Conservation (phyloP, 2,888 invertebrate species). For the Clepsis dumicolana region DNA sequence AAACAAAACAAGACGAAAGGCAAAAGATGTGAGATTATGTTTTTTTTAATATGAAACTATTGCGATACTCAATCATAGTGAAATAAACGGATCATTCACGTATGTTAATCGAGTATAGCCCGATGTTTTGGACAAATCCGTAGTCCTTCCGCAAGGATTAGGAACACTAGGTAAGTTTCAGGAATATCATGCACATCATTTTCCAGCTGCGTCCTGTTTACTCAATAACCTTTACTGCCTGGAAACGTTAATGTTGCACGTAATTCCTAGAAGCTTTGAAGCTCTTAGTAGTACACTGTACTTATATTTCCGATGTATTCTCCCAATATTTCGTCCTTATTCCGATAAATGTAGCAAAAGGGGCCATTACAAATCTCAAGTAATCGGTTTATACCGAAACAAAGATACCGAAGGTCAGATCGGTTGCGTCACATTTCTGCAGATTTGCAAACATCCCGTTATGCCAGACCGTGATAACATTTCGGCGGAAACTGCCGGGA, state of each 20-base stretch:
- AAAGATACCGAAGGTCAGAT: neutral
- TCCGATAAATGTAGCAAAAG: neutral
- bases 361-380: no score
- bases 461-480: slow-evolving; percentile 1
- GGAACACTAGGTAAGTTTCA: neutral
- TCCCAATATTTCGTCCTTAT: neutral
- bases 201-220: neutral
- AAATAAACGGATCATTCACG: no score
- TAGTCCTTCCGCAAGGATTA: no score
- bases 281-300: no score
- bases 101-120: no score
- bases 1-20: no score
- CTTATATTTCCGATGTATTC: no score
- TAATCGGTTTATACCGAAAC: neutral
- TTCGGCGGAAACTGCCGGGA: slow-evolving; percentile 4
- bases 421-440: neutral
- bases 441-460: neutral
- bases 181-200: neutral
- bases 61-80: no score
- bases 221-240: neutral
- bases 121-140: no score
- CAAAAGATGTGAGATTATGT: no score
- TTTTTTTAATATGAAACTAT: no score
- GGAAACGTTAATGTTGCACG: neutral
- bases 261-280: no score